Conservation (phyloP, 2,888 invertebrate genomes). For the Cerastis rubricosa region DNA sequence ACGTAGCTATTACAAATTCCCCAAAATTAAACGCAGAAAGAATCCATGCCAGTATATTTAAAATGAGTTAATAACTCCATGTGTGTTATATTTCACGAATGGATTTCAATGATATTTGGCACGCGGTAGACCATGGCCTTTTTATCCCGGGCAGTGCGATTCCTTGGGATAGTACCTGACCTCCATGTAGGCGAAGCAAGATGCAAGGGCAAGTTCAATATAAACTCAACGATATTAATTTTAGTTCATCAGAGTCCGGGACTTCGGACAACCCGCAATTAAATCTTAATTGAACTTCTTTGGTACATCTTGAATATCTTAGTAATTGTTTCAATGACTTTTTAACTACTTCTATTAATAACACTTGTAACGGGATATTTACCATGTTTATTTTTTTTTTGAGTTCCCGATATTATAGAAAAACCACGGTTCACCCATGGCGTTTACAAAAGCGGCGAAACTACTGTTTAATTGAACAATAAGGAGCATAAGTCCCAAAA, state of each 20-base stretch:
- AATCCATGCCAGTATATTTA: neutral
- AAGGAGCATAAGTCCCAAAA: neutral
- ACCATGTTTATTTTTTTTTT: too few relatives aligned
- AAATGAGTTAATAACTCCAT: neutral
- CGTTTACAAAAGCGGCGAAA: too few relatives aligned
- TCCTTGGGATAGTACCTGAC: neutral
- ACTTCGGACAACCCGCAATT: neutral
- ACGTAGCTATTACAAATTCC: neutral
- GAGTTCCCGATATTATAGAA: too few relatives aligned
- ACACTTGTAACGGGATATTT: too few relatives aligned
- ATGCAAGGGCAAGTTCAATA: neutral
- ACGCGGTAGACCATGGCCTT: neutral
- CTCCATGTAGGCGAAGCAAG: neutral
- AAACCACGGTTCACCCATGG: too few relatives aligned
- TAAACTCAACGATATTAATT: neutral
- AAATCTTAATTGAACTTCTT: neutral
- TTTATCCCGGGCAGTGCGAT: neutral
- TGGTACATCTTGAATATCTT: neutral
- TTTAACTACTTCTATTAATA: neutral
- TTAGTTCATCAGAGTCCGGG: neutral
- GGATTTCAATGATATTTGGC: neutral
- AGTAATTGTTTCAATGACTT: neutral
- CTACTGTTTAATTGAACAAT: too few relatives aligned
- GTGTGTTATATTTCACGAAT: neutral
- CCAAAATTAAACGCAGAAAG: neutral